phyloP scores from a whole-genome alignment of 1,140 invertebrate genomes.

The Aphis gossypii region DNA sequence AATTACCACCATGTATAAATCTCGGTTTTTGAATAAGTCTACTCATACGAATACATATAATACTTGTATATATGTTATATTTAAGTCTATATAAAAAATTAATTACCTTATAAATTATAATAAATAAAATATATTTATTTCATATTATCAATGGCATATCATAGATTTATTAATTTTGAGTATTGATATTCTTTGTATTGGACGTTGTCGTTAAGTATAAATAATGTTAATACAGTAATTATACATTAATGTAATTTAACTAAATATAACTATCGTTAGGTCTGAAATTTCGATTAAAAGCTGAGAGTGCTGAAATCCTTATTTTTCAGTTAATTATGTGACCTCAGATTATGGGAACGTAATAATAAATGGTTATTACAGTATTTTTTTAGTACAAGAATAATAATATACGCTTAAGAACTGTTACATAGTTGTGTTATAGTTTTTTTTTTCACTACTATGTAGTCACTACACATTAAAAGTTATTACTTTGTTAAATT shows the following conservation, averaged over 20 bases:
- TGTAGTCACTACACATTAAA: not conserved
- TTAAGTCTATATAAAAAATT: not conserved
- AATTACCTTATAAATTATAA: not conserved
- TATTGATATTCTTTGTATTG: not conserved
- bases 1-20: not conserved
- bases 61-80: not conserved
- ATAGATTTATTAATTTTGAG: not conserved
- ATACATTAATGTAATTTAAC: not conserved
- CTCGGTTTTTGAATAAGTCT: not conserved
- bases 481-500: not conserved
- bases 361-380: no score
- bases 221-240: not conserved
- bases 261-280: not conserved
- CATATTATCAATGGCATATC: not conserved
- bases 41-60: no score
- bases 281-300: not conserved
- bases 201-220: not conserved
- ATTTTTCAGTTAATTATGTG: not conserved
- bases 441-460: not conserved
- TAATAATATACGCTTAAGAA: not conserved
- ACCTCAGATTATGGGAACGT: not conserved
- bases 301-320: accelerated
- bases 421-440: not conserved
- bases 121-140: not conserved
- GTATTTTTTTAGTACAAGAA: not conserved